Evolutionary conservation across 2,888 invertebrate species (phyloP).

Genomic region (Callimorpha dominula): DNA sequence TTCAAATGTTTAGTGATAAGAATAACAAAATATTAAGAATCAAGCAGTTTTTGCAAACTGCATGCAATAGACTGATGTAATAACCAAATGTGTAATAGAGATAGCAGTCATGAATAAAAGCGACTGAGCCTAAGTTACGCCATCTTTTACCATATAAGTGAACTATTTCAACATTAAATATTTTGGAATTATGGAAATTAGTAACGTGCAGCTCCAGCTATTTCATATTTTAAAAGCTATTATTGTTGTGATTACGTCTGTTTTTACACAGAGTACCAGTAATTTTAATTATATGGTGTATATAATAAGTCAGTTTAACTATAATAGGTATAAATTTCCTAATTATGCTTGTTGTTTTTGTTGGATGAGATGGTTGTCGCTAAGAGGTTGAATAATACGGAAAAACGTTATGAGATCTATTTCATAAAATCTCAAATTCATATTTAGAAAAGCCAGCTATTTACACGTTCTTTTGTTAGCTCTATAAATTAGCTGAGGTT

Average conservation of each 20-base stretch:
- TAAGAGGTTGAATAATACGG: not conserved
- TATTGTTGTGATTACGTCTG: not conserved
- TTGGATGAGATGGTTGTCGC: too few species aligned
- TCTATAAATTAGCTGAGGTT: not conserved
- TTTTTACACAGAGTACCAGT: not conserved
- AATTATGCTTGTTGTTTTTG: not conserved
- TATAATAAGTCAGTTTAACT: too few species aligned
- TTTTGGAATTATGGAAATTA: not conserved
- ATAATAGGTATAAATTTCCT: not conserved
- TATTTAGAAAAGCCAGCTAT: not conserved
- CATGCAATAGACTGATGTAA: slow-evolving; percentile 12
- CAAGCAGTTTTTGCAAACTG: slow-evolving; percentile 1
- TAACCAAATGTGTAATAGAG: slow-evolving; percentile 30
- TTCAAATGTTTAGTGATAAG: not conserved
- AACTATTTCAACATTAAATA: slow-evolving; percentile 19
- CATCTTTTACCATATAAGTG: slow-evolving; percentile 46
- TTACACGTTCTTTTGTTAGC: not conserved
- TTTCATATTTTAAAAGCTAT: too few species aligned
- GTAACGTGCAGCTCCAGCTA: not conserved
- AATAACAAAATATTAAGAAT: not conserved
- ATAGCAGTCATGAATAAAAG: slow-evolving; percentile 18
- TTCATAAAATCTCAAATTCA: not conserved
- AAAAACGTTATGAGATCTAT: not conserved
- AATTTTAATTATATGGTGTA: too few species aligned
- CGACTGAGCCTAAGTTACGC: slow-evolving; percentile 32